These are phyloP conservation scores for roundworm (Caenorhabditis elegans) DNA, from an alignment of 1,140 invertebrate genomes.

Conservation along the genomic window WBcel235 BX284603.4:8800501-8801000, in stretches of 20 bases:
- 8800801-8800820: too few species aligned
- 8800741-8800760: too few species aligned
- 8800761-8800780: too few species aligned
- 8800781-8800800: too few species aligned
- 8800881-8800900: background rate
- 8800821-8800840: too few species aligned
- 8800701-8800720: background rate
- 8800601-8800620: slow-evolving; percentile 32
- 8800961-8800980: too few species aligned
- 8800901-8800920: background rate
- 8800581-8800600: background rate
- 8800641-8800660: background rate
- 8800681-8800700: background rate
- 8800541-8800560: too few species aligned
- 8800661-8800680: background rate
- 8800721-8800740: background rate
- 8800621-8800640: slow-evolving; percentile 28
- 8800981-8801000: too few species aligned
- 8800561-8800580: background rate
- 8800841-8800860: background rate
- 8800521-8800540: background rate
- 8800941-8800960: background rate
- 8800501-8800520: too few species aligned
- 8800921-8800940: background rate
- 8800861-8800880: background rate